Evolutionary conservation across 1,140 invertebrate genomes (phyloP).

Genomic region (Carposina sasakii): DNA sequence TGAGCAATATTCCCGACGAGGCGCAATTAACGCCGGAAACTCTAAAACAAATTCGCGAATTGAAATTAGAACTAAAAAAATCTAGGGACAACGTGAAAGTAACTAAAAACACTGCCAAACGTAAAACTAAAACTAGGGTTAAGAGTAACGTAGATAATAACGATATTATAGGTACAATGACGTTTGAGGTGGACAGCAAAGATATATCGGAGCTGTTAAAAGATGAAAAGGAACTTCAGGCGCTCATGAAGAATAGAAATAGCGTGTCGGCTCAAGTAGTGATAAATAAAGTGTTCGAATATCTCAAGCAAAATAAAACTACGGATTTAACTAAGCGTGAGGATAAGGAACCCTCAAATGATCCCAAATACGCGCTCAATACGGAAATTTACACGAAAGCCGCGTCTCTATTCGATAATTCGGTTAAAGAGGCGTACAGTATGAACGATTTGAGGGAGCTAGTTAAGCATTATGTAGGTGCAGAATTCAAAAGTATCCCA

Average conservation of each 20-base stretch:
- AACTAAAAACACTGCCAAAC: conserved; percentile 57
- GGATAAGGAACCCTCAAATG: conserved; percentile 30
- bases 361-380: conserved; percentile 41
- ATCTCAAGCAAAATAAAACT: conserved; percentile 51
- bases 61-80: conserved; percentile 56
- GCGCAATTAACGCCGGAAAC: conserved; percentile 61
- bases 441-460: conserved; percentile 54
- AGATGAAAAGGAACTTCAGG: conserved; percentile 49
- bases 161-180: conserved; percentile 39
- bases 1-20: conserved; percentile 55
- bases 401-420: conserved; percentile 50
- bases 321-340: conserved; percentile 48
- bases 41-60: conserved; percentile 59
- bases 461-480: conserved; percentile 43
- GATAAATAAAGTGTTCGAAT: conserved; percentile 59
- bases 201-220: conserved; percentile 48
- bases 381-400: conserved; percentile 50
- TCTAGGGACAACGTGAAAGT: conserved; percentile 55
- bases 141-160: conserved; percentile 37
- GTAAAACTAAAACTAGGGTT: conserved; percentile 49
- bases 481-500: conserved; percentile 54
- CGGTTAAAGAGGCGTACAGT: conserved; percentile 51
- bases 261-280: conserved; percentile 58
- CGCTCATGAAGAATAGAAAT: conserved; percentile 42
- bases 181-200: conserved; percentile 48